phyloP scores from a whole-genome alignment of 2,113 vertebrate genomes.

The Megatriorchis doriae region DNA sequence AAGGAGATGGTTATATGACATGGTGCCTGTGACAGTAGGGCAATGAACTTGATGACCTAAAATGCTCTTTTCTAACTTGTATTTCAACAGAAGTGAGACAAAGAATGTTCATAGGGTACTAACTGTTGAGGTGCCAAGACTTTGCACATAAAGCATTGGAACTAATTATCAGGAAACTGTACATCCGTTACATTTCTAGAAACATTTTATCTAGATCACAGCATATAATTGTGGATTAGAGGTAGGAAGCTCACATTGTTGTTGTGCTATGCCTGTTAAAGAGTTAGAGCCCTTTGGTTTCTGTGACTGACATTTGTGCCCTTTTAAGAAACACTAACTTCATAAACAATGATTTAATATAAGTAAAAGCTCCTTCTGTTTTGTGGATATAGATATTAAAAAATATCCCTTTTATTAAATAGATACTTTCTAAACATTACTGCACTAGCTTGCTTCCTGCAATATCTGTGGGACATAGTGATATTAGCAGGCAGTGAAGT shows the following conservation, averaged over 20 bases:
- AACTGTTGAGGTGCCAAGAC: neutral
- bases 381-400: neutral
- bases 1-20: accelerated
- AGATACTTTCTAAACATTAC: neutral
- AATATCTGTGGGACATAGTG: neutral
- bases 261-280: neutral
- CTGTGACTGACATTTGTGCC: neutral
- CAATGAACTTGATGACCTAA: neutral
- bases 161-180: neutral
- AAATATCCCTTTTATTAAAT: neutral
- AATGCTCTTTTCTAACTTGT: neutral
- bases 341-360: neutral
- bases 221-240: neutral
- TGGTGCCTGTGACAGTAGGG: neutral
- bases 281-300: neutral
- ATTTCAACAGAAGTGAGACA: neutral
- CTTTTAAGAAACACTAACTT: neutral
- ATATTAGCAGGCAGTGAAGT: neutral
- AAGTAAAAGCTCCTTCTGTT: neutral
- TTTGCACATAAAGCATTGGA: neutral
- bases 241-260: neutral
- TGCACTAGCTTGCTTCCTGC: neutral
- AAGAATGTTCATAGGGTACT: neutral
- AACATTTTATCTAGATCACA: neutral
- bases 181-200: neutral